Conservation (phyloP, 1,140 invertebrate species). For the Eciton burchellii region DNA sequence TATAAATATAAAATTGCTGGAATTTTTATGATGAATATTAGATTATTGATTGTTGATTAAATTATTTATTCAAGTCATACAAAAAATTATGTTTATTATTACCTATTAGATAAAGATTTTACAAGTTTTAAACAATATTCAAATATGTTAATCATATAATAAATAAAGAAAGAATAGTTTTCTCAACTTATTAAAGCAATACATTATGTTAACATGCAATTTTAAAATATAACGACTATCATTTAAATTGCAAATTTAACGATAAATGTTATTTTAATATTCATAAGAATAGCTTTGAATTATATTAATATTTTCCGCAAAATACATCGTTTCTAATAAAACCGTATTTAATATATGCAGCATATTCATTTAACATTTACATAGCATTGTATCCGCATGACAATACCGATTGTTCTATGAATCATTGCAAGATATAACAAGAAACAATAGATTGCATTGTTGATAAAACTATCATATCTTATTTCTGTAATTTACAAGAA, state of each 20-base stretch:
- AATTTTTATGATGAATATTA: neutral
- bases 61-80: too few relatives aligned
- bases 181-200: too few relatives aligned
- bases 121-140: too few relatives aligned
- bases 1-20: neutral
- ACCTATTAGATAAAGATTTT: too few relatives aligned
- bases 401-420: conserved; percentile 47
- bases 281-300: neutral
- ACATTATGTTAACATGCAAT: too few relatives aligned
- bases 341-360: neutral
- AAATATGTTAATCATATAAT: too few relatives aligned
- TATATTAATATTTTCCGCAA: neutral
- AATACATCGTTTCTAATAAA: neutral
- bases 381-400: conserved; percentile 34
- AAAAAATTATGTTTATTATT: too few relatives aligned
- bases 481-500: neutral
- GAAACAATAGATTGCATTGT: conserved; percentile 46
- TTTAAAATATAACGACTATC: too few relatives aligned
- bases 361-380: neutral
- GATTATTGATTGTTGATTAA: neutral
- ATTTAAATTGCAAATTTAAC: neutral
- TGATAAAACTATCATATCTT: neutral
- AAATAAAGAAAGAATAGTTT: too few relatives aligned
- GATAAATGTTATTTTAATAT: neutral
- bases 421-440: neutral